A percentile compares a stretch with the other conserved stretches of the same genome.
Evolutionary conservation across 2,888 invertebrate species (phyloP).

Genomic region (Nomada fabriciana): DNA sequence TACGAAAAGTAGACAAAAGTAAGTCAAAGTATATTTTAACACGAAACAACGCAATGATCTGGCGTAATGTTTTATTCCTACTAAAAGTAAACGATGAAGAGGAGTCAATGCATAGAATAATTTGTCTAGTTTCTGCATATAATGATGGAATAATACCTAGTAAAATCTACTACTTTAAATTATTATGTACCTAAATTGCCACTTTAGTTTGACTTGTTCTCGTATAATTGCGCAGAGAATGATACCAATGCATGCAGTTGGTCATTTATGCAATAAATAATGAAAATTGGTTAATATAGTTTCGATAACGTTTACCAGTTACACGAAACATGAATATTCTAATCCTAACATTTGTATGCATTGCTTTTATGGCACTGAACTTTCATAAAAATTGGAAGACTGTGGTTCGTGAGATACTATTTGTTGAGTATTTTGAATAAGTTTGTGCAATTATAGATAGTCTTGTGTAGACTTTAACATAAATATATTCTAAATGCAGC

Average conservation of each 20-base stretch:
- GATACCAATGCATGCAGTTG: constrained; percentile 19
- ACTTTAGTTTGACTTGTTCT: not conserved
- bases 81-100: not conserved
- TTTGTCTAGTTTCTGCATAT: not conserved
- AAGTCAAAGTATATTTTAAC: constrained; percentile 2
- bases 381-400: constrained; percentile 70
- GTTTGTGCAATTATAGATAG: constrained; percentile 46
- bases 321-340: constrained; percentile 42
- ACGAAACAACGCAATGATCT: constrained; percentile 1
- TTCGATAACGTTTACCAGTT: constrained; percentile 44
- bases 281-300: constrained; percentile 27
- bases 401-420: constrained; percentile 44
- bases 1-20: constrained; percentile 31
- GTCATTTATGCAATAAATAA: constrained; percentile 45
- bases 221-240: constrained; percentile 7
- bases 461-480: constrained; percentile 8
- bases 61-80: not conserved
- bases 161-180: constrained; percentile 12
- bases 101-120: not conserved
- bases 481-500: constrained; percentile 48
- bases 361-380: constrained; percentile 65
- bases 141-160: not conserved
- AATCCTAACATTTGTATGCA: constrained; percentile 10
- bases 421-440: constrained; percentile 35
- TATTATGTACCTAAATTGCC: constrained; percentile 20